phyloP scores from a whole-genome alignment of 2,888 invertebrate species.

The Diaprepes abbreviatus region DNA sequence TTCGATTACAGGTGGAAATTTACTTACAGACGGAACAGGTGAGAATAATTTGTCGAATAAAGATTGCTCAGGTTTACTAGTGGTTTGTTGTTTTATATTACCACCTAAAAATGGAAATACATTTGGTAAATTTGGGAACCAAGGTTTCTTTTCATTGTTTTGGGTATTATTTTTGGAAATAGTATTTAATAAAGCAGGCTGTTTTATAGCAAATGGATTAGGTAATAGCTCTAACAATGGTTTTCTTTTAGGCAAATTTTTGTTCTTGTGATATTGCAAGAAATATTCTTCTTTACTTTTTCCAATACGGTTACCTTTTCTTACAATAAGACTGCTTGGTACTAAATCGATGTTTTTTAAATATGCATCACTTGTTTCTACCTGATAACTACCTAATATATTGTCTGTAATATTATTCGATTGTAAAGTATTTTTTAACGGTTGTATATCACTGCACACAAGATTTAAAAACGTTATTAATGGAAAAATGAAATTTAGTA shows the following conservation, averaged over 20 bases:
- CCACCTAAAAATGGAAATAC: background rate
- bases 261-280: too few species aligned
- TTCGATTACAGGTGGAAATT: conserved; percentile 79
- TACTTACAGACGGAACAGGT: conserved; percentile 58
- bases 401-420: background rate
- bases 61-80: background rate
- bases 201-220: background rate
- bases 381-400: background rate
- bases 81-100: conserved; percentile 4
- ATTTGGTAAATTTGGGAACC: background rate
- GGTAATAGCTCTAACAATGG: too few species aligned
- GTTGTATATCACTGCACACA: background rate
- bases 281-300: too few species aligned
- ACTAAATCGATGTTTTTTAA: too few species aligned
- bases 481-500: background rate
- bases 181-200: background rate
- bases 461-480: background rate
- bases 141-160: background rate
- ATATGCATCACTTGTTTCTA: background rate
- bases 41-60: conserved; percentile 13
- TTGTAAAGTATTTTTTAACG: background rate
- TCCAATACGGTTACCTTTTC: too few species aligned
- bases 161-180: background rate
- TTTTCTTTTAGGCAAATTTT: too few species aligned
- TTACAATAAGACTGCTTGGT: too few species aligned